Conservation (phyloP, 2,113 vertebrate species). For the Myrmophylax atrothorax region DNA sequence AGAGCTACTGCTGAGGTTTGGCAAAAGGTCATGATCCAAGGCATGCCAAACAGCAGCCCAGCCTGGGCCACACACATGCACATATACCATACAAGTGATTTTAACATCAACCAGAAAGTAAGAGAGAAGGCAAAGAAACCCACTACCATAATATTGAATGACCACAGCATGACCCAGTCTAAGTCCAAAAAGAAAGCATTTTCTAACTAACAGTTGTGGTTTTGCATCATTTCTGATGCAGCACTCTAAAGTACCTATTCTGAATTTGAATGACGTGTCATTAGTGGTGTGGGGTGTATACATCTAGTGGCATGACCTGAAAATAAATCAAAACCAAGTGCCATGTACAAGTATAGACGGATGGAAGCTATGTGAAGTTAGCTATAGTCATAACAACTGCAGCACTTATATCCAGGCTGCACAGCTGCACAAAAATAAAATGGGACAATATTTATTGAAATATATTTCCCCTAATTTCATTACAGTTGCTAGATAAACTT, state of each 20-base stretch:
- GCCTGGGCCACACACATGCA: slow-evolving; percentile 56
- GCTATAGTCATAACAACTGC: not conserved
- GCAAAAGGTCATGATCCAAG: slow-evolving; percentile 52
- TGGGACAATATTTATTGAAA: not conserved
- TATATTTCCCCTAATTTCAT: not conserved
- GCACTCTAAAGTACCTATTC: slow-evolving; percentile 19
- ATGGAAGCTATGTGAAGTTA: not conserved
- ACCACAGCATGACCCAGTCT: not conserved
- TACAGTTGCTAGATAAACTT: not conserved
- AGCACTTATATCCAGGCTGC: not conserved
- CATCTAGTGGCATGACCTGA: slow-evolving; percentile 1
- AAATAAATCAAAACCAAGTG: slow-evolving; percentile 63
- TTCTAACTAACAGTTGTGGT: slow-evolving; percentile 47
- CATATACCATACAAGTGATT: not conserved
- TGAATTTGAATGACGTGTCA: slow-evolving; percentile 34
- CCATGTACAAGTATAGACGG: not conserved
- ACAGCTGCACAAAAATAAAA: not conserved
- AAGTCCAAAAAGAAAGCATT: not conserved
- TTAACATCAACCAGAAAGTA: not conserved
- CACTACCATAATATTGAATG: not conserved
- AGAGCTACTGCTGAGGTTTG: slow-evolving; percentile 61
- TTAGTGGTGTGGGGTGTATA: slow-evolving; percentile 49
- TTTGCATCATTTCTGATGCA: slow-evolving; percentile 52
- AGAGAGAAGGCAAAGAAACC: not conserved
- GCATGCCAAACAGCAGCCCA: not conserved